Percentiles rank a stretch among this genome's conserved stretches.
Conservation (phyloP, 2,797 vertebrate species). For the Lutjanus campechanus region DNA sequence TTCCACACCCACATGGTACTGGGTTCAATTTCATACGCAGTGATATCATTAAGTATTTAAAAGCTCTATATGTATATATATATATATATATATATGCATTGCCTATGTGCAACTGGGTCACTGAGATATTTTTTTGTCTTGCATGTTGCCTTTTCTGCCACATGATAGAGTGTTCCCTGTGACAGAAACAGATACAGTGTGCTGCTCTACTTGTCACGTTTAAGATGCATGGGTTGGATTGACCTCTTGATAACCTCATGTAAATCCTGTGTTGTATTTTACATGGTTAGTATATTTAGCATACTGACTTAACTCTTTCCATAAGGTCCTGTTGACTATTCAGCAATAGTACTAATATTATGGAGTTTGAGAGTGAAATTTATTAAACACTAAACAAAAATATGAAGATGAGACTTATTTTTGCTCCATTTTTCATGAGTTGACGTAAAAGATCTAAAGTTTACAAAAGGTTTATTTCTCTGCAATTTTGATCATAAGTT, state of each 20-base stretch:
- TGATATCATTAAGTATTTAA: conserved; percentile 30
- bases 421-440: too few species aligned
- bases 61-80: background rate
- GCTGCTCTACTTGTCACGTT: background rate
- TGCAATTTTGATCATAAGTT: too few species aligned
- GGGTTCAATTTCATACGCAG: background rate
- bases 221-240: background rate
- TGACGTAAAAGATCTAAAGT: too few species aligned
- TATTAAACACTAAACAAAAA: too few species aligned
- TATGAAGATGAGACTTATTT: too few species aligned
- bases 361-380: too few species aligned
- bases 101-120: conserved; percentile 43
- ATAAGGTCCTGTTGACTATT: background rate
- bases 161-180: conserved; percentile 39
- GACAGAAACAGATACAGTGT: background rate
- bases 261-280: background rate
- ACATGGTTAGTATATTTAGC: background rate
- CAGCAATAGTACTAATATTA: too few species aligned
- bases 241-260: background rate
- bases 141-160: conserved; percentile 27
- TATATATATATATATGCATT: background rate
- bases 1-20: background rate
- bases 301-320: background rate
- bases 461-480: too few species aligned
- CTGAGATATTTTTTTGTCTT: background rate